Base-by-base conservation (phyloP, 1,140 invertebrate species). In the Popillia japonica region DNA sequence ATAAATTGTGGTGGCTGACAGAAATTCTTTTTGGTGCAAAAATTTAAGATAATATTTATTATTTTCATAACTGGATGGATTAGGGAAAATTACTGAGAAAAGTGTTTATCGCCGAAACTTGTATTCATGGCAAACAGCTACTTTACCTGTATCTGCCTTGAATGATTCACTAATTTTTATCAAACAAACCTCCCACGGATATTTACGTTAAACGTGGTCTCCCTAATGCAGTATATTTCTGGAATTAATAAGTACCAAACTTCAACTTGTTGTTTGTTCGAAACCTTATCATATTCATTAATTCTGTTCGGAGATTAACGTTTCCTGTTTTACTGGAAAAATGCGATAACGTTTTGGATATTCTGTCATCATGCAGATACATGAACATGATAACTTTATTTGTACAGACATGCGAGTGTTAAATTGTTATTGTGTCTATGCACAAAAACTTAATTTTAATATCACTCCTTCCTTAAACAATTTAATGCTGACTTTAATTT, bases 291-390 rank as follows among this genome's bases (percentile, higher is more conserved):
- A 22, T 22, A 10, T 68, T 68, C 61, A 68, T 68, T 68, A 68
- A 68, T 68, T 68, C 27, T 8, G 61, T 68, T 34, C 22, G 22
- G 61, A 68, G 61, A 68, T 68, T 68, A 68, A 14, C 61, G 61
- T 68, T 68, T 68, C 61, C 61, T 68, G 61, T 68, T 68, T 68
- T 68, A 68, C 61, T 68, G 61, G 61, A 68, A 68, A 68, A 68
- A 6, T 68, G 61, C 61, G 61, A 68, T 68, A 68, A 68, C 23
- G 61, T 68, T 68, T 68, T 10, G 61, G 22, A 14, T 20, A 68
- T 20, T 61, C 17, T 68, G 61, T 27, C 61, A 68, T 34, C 9
- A 34, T 68, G 22, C 22, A 22, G 22, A 68, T 3, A 34, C 10
- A 68, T 27, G 3, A 27, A 23, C 23, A 22, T 68, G 61, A 68